Conservation (phyloP, 1,140 invertebrate species). For the Lethrus apterus region DNA sequence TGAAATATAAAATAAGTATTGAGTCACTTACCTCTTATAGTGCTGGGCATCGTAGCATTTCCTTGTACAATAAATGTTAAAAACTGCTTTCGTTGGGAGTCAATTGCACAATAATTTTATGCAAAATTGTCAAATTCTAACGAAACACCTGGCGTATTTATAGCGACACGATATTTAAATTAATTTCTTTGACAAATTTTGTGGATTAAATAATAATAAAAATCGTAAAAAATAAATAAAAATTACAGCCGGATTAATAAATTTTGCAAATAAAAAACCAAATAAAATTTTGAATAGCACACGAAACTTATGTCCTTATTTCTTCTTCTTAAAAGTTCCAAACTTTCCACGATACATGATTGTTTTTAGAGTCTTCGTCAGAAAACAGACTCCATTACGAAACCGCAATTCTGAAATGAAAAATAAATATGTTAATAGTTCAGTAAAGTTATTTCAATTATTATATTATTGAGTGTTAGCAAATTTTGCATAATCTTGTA, state of each 20-base stretch:
- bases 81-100: background rate
- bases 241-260: background rate
- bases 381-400: too few species aligned
- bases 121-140: constrained; percentile 11
- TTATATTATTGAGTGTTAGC: too few species aligned
- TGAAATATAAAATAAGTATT: too few species aligned
- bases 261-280: background rate
- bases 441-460: too few species aligned
- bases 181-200: background rate
- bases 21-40: constrained; percentile 41
- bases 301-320: background rate
- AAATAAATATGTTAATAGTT: too few species aligned
- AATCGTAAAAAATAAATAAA: background rate
- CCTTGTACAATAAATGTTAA: constrained; percentile 19
- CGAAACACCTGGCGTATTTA: background rate
- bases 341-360: constrained; percentile 10
- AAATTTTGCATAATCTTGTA: too few species aligned
- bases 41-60: constrained; percentile 38
- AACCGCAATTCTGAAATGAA: too few species aligned
- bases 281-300: constrained; percentile 1
- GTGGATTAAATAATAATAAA: too few species aligned
- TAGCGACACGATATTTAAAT: constrained; percentile 1
- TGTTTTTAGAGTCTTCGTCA: too few species aligned
- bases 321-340: constrained; percentile 9
- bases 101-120: background rate